These are phyloP conservation scores for Hystrix cristata DNA, from an alignment of 2,113 vertebrate species.

Conservation along the genomic window DNA sequence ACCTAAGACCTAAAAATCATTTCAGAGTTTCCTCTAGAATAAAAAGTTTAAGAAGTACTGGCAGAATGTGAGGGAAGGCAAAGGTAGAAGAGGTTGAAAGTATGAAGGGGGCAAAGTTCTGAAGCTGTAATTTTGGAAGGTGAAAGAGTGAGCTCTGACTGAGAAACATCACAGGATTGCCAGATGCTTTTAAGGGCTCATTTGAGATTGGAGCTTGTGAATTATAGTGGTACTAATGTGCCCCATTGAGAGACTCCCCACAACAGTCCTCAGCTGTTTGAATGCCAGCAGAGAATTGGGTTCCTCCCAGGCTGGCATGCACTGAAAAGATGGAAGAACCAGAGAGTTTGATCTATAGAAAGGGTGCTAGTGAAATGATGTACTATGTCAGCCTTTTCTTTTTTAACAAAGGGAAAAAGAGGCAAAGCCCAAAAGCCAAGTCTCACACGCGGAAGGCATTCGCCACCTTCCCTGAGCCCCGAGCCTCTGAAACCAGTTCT, in stretches of 20 bases:
- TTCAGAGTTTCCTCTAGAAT: background rate
- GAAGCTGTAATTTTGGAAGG: background rate
- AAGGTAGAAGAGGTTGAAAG: background rate
- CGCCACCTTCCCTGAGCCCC: background rate
- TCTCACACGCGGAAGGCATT: background rate
- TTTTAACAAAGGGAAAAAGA: constrained; percentile 54
- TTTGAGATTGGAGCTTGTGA: background rate
- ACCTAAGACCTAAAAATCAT: background rate
- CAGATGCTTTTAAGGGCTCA: background rate
- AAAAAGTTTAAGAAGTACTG: background rate
- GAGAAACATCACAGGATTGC: background rate
- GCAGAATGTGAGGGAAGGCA: background rate
- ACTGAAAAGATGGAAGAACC: background rate
- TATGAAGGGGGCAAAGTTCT: no score
- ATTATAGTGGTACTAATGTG: background rate
- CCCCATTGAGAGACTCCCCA: background rate
- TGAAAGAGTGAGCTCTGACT: background rate
- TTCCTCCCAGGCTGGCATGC: background rate
- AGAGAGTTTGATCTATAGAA: background rate
- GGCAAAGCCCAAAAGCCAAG: background rate
- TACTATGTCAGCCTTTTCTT: background rate
- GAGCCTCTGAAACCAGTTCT: background rate
- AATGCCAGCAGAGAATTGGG: background rate
- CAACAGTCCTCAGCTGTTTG: background rate
- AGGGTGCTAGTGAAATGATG: background rate